These are phyloP conservation scores for Batillaria attramentaria DNA, from an alignment of 1,140 invertebrate genomes.

Conservation along the genomic window DNA sequence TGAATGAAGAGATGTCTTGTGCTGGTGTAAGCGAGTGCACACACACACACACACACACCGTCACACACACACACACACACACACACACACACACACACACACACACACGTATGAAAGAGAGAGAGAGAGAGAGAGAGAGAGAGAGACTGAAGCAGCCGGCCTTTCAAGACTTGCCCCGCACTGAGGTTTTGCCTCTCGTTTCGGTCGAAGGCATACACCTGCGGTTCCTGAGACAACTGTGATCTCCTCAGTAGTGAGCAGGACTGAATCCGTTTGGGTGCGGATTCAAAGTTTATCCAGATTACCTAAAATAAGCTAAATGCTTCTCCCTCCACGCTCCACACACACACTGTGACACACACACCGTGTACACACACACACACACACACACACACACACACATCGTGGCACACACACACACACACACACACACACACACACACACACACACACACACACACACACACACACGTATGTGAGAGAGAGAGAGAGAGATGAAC, in stretches of 20 bases:
- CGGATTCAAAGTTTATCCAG: neutral
- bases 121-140: no score
- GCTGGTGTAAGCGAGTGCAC: neutral
- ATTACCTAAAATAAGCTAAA: neutral
- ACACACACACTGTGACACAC: neutral
- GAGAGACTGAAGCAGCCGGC: no score
- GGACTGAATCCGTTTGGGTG: neutral
- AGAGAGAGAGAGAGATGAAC: no score
- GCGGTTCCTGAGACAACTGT: no score
- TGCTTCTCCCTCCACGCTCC: neutral
- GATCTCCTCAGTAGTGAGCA: no score
- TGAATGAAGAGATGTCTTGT: no score
- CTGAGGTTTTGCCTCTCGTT: no score
- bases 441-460: neutral
- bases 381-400: neutral
- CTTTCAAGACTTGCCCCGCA: no score
- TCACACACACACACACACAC: neutral
- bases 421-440: conserved; percentile 18
- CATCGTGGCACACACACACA: neutral
- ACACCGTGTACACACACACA: neutral
- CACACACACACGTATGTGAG: neutral
- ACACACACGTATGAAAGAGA: no score
- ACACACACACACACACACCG: conserved; percentile 1
- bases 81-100: neutral
- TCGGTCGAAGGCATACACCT: no score